Conservation (phyloP, 2,888 invertebrate genomes). For the Anarsia innoxiella region DNA sequence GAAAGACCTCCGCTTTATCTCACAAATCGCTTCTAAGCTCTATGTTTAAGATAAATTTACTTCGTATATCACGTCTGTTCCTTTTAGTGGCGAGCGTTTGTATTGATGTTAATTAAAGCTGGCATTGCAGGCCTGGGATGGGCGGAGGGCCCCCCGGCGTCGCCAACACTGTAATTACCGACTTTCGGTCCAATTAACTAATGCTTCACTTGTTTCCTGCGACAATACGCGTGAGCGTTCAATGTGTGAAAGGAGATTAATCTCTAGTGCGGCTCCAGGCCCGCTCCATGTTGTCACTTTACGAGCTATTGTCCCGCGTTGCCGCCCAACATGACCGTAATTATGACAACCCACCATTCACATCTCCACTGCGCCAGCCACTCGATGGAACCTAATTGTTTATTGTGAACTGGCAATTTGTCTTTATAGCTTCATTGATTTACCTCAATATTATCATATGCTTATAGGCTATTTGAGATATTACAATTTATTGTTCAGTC, state of each 20-base stretch:
- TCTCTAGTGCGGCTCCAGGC: background rate
- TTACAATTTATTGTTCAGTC: slow-evolving; percentile 12
- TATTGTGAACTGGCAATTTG: slow-evolving; percentile 23
- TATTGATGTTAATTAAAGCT: slow-evolving; percentile 52
- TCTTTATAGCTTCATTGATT: slow-evolving; percentile 28
- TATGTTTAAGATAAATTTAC: slow-evolving; percentile 39
- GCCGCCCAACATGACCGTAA: slow-evolving; percentile 27
- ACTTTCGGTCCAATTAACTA: slow-evolving; percentile 39
- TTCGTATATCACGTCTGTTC: slow-evolving; percentile 39
- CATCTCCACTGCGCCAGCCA: slow-evolving; percentile 22
- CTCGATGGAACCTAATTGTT: slow-evolving; percentile 27
- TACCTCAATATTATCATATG: slow-evolving; percentile 14
- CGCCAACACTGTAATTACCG: slow-evolving; percentile 34
- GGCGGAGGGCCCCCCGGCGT: slow-evolving; percentile 26
- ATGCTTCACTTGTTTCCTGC: slow-evolving; percentile 37
- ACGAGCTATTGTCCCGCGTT: slow-evolving; percentile 40
- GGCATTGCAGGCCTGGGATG: slow-evolving; percentile 27
- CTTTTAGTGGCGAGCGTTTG: slow-evolving; percentile 34
- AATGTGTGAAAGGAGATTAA: slow-evolving; percentile 9
- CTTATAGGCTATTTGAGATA: slow-evolving; percentile 12
- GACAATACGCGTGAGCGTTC: slow-evolving; percentile 24
- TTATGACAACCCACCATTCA: slow-evolving; percentile 35
- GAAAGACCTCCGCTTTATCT: slow-evolving; percentile 31
- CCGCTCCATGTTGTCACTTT: slow-evolving; percentile 38
- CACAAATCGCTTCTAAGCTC: slow-evolving; percentile 34